Conservation (phyloP, 2,888 invertebrate species). For the Idaea aversata region DNA sequence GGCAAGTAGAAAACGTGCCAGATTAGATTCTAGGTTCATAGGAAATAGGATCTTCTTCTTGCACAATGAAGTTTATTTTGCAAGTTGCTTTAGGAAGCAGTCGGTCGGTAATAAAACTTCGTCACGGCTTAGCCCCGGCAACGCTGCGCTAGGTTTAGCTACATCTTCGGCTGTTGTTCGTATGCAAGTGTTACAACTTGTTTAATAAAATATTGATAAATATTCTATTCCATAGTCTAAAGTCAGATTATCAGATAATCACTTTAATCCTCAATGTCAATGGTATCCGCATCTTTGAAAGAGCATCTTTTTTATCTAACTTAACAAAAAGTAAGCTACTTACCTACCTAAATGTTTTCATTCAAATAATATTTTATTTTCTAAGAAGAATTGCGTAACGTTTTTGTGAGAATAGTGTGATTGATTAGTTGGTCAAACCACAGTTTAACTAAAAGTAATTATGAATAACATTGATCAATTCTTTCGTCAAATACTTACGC, state of each 20-base stretch:
- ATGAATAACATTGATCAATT: background rate
- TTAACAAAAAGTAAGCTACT: background rate
- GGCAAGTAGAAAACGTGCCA: no score
- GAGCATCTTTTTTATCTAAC: background rate
- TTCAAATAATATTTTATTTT: background rate
- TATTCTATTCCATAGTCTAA: background rate
- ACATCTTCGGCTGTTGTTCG: no score
- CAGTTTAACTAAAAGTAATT: background rate
- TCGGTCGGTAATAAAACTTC: no score
- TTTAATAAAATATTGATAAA: background rate
- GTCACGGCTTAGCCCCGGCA: no score
- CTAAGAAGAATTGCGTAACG: background rate
- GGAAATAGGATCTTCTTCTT: no score
- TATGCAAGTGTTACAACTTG: background rate
- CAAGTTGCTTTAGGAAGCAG: no score
- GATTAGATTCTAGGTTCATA: no score
- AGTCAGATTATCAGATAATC: background rate
- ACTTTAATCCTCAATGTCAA: background rate
- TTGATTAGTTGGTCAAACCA: background rate
- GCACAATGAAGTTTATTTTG: no score
- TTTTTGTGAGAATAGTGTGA: background rate
- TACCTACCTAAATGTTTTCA: background rate
- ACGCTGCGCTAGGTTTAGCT: no score
- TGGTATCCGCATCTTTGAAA: background rate
- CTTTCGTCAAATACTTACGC: conserved; percentile 6